Base-by-base conservation (phyloP, 2,797 vertebrate genomes). In the Coregonus suidteri region DNA sequence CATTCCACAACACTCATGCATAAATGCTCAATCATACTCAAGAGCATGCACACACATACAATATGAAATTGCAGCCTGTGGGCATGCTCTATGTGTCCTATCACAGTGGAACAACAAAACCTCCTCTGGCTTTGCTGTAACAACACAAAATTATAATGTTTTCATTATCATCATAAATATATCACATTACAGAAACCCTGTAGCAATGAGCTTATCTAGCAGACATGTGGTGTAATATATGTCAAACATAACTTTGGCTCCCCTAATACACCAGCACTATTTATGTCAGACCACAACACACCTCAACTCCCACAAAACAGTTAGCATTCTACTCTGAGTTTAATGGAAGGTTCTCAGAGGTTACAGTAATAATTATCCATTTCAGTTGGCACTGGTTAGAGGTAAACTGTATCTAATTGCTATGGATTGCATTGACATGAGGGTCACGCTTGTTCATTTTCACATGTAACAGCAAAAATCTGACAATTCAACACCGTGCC, bases 51-150 rank as follows among this genome's bases (percentile, higher is more conserved):
- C 41, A 47, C 9, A 47, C 41, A 47, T 9, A 47, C 41, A 47
- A 80, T 80, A 83, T 84, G 31, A 86, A 75, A 83, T 80, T 79
- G 56, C 56, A 20, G 18, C n/a, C 56, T 79, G 79, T 73, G 79
- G 41, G 41, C 41, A 9, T 47, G 81, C 76, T 83, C 79, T 84
- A 75, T 82, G 68, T 75, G 83, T 81, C 81, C 41, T 47, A 47
- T 47, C 41, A 47, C 76, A 56, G 74, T 6, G 66, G 62, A 75
- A 69, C 77, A 78, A 81, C 73, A 82, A 78, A 47, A 37, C 7
- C 79, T 79, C 77, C 74, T 77, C 79, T 85, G 83, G 76, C 81
- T 82, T 82, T 67, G 80, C 82, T 78, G 80, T 81, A 82, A 70
- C 41, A 66, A 76, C 73, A 85, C 75, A 81, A 78, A 76, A 83